phyloP scores from a whole-genome alignment of 1,140 invertebrate species.

The Drosophila chauvacae region DNA sequence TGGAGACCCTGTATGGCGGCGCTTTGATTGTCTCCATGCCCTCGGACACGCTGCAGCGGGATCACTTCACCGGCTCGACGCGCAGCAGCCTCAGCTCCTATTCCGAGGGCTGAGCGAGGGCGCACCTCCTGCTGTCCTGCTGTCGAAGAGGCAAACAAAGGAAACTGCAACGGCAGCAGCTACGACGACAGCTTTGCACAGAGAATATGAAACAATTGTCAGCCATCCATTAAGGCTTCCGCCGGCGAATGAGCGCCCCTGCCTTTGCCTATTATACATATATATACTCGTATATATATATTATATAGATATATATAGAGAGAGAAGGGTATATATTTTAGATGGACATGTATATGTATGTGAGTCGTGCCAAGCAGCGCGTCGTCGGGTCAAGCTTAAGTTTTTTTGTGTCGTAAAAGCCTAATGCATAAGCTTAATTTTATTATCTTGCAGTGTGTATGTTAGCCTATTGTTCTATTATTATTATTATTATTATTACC shows the following conservation, averaged over 20 bases:
- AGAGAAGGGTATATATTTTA: slow-evolving; percentile 39
- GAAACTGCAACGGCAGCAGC: slow-evolving; percentile 35
- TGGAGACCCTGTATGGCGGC: slow-evolving; percentile 90
- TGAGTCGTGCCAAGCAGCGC: slow-evolving; percentile 60
- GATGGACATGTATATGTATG: slow-evolving; percentile 28
- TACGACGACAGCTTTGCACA: slow-evolving; percentile 46
- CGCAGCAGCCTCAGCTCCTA: slow-evolving; percentile 89
- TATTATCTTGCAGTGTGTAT: slow-evolving; percentile 74
- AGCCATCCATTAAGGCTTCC: slow-evolving; percentile 65
- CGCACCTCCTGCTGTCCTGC: slow-evolving; percentile 29
- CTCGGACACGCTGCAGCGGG: slow-evolving; percentile 87
- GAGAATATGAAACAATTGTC: slow-evolving; percentile 55
- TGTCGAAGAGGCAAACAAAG: slow-evolving; percentile 51
- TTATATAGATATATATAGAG: slow-evolving; percentile 12
- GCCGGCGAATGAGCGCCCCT: slow-evolving; percentile 34
- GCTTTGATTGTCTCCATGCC: slow-evolving; percentile 86
- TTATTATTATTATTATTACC: slow-evolving; percentile 55
- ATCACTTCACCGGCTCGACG: slow-evolving; percentile 86
- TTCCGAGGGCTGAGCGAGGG: slow-evolving; percentile 71
- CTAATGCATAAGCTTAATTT: slow-evolving; percentile 70
- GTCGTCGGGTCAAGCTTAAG: slow-evolving; percentile 58
- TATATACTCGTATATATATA: slow-evolving; percentile 16
- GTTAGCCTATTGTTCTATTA: slow-evolving; percentile 74
- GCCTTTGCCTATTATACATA: slow-evolving; percentile 35
- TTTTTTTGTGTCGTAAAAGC: slow-evolving; percentile 68